Evolutionary conservation across 2,797 vertebrate genomes (phyloP).

Genomic region (Myotis myotis): DNA sequence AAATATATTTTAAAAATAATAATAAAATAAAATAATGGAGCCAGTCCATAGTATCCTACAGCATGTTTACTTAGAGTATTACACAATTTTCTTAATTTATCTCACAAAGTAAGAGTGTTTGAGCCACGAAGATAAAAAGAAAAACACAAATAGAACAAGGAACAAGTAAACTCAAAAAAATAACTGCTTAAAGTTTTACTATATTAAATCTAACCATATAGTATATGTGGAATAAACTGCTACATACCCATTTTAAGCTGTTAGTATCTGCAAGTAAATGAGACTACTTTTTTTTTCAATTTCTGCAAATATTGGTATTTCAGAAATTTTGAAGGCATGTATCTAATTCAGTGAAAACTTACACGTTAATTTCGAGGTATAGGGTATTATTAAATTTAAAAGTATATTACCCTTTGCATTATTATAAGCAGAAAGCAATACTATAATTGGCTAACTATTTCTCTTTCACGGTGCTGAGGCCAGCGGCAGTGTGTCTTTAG

Average conservation of each 20-base stretch:
- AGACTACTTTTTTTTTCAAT: not conserved
- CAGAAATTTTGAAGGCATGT: not conserved
- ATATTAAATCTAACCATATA: not conserved
- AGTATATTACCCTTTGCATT: not conserved
- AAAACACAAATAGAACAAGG: not conserved
- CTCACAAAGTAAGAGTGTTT: not conserved
- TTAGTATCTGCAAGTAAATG: not conserved
- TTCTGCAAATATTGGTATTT: not conserved
- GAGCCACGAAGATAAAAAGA: not conserved
- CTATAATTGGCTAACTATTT: not conserved
- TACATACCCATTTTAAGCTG: not conserved
- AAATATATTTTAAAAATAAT: no score
- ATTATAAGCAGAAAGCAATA: not conserved
- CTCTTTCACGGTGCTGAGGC: not conserved
- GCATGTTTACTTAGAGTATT: not conserved
- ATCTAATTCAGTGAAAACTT: not conserved
- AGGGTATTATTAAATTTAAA: not conserved
- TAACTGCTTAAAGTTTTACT: not conserved
- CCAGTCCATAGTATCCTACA: not conserved
- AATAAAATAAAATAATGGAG: no score
- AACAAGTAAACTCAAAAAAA: not conserved
- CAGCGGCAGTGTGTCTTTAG: not conserved
- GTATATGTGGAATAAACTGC: not conserved
- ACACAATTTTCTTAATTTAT: not conserved
- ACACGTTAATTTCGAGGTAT: not conserved